These are phyloP conservation scores for Sialia sialis DNA, from an alignment of 2,113 vertebrate genomes.

Conservation along the genomic window DNA sequence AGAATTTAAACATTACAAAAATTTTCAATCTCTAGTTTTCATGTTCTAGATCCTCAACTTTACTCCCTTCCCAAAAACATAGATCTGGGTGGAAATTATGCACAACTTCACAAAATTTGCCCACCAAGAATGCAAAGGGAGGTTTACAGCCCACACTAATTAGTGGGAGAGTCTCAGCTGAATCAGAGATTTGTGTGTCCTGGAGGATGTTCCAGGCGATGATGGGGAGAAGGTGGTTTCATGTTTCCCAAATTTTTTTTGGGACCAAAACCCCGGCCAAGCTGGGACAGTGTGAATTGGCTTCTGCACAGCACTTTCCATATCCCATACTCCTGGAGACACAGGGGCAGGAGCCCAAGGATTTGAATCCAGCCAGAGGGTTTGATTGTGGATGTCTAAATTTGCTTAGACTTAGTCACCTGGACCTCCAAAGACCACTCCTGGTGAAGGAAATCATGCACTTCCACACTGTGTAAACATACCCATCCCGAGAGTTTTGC, in stretches of 20 bases:
- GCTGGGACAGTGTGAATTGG: neutral
- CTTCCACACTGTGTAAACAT: neutral
- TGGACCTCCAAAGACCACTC: neutral
- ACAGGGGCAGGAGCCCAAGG: neutral
- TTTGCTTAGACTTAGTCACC: neutral
- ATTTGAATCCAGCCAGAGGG: neutral
- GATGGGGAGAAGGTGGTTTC: neutral
- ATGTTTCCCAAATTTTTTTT: neutral
- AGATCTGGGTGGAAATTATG: neutral
- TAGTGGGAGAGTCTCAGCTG: neutral
- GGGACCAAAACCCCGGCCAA: neutral
- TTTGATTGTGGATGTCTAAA: neutral
- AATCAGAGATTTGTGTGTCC: neutral
- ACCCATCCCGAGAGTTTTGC: neutral
- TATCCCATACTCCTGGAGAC: fast-evolving
- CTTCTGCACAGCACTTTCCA: neutral
- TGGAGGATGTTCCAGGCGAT: neutral
- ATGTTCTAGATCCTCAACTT: neutral
- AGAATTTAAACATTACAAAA: neutral
- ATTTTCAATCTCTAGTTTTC: neutral
- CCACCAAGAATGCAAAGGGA: neutral
- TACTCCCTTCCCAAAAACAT: neutral
- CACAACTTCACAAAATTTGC: neutral
- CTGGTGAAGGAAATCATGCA: neutral
- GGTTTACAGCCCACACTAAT: neutral